Evolutionary conservation across 2,888 invertebrate genomes (phyloP).

Genomic region (Drosophila acutilabella): DNA sequence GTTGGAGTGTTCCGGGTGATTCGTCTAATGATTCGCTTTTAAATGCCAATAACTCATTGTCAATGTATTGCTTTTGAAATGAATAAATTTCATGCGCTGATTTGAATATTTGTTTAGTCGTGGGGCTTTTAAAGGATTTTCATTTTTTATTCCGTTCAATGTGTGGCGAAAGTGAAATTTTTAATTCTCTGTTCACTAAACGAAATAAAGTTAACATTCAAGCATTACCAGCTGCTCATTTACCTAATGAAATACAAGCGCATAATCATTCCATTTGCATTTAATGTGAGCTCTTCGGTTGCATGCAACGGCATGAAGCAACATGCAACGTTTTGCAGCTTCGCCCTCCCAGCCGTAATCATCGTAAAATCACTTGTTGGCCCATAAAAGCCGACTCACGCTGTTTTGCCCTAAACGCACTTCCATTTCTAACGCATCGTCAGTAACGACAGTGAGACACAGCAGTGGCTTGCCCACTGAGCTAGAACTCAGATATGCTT

Average conservation of each 20-base stretch:
- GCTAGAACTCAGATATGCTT: constrained; percentile 47
- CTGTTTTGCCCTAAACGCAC: constrained; percentile 41
- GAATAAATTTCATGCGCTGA: constrained; percentile 3
- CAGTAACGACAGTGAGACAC: constrained; percentile 39
- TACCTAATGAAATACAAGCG: constrained; percentile 41
- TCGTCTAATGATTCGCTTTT: constrained; percentile 18
- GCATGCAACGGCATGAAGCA: constrained; percentile 8
- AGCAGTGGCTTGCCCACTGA: constrained; percentile 66
- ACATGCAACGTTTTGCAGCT: constrained; percentile 50
- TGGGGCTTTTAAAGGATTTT: background rate
- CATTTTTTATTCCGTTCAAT: constrained; percentile 1
- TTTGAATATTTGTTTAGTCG: constrained; percentile 14
- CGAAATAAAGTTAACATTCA: constrained; percentile 17
- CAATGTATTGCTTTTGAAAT: constrained; percentile 7
- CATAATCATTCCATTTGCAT: constrained; percentile 34
- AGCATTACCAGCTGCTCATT: constrained; percentile 29
- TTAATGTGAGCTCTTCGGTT: constrained; percentile 19
- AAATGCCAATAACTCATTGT: constrained; percentile 33
- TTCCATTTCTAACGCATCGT: constrained; percentile 61
- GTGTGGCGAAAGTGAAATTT: constrained; percentile 28
- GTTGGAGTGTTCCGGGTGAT: constrained; percentile 32
- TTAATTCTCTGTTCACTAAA: constrained; percentile 3
- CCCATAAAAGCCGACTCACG: constrained; percentile 62
- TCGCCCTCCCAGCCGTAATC: constrained; percentile 22
- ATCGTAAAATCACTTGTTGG: constrained; percentile 59